Conservation (phyloP, 1,140 invertebrate species). For the Leptinotarsa lineolata region DNA sequence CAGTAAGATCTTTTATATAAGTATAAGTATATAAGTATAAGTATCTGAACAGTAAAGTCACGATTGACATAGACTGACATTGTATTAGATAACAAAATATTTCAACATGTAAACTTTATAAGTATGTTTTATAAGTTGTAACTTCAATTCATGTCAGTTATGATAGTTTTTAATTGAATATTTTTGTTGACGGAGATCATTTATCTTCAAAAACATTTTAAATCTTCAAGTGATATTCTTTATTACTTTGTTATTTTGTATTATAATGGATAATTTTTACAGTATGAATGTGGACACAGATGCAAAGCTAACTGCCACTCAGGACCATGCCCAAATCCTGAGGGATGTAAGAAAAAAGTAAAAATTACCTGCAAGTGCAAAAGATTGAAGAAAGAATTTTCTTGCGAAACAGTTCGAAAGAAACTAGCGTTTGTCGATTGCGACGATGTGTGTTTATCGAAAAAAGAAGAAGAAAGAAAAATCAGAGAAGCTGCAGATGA, state of each 20-base stretch:
- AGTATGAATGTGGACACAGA: slow-evolving; percentile 75
- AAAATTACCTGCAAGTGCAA: slow-evolving; percentile 79
- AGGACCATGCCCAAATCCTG: slow-evolving; percentile 69
- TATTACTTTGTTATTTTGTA: slow-evolving; percentile 29
- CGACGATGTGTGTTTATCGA: slow-evolving; percentile 65
- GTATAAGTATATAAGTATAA: too few relatives aligned
- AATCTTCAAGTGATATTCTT: too few relatives aligned
- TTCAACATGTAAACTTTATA: too few relatives aligned
- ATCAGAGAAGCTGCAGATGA: slow-evolving; percentile 60
- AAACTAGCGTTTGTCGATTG: slow-evolving; percentile 63
- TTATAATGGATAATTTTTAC: slow-evolving; percentile 42
- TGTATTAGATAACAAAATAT: too few relatives aligned
- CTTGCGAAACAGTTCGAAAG: slow-evolving; percentile 67
- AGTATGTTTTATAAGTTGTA: too few relatives aligned
- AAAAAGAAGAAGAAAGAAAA: slow-evolving; percentile 61
- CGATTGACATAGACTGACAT: too few relatives aligned
- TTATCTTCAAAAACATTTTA: too few relatives aligned
- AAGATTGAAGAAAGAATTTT: slow-evolving; percentile 75
- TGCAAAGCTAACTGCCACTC: slow-evolving; percentile 79
- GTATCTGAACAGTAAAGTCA: too few relatives aligned
- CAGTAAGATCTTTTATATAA: too few relatives aligned
- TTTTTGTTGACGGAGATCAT: too few relatives aligned
- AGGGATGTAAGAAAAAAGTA: slow-evolving; percentile 78
- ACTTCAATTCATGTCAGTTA: too few relatives aligned
- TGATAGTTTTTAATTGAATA: too few relatives aligned